These are phyloP conservation scores for Matsumurasca onukii DNA, from an alignment of 1,140 invertebrate genomes.

Conservation along the genomic window DNA sequence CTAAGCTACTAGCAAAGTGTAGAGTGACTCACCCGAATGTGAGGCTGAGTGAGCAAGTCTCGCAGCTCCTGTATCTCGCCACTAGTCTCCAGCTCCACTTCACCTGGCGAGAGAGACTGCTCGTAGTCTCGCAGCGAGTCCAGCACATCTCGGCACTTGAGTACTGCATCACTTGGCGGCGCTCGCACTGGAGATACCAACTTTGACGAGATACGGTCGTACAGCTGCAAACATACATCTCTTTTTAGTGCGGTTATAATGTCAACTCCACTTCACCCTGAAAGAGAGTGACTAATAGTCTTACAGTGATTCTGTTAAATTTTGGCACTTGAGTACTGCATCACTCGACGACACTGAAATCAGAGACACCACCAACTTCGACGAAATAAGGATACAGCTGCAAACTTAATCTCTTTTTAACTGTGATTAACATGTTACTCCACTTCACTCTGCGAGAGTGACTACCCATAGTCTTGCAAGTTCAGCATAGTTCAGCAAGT, in stretches of 20 bases:
- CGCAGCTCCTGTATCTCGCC: slow-evolving; percentile 70
- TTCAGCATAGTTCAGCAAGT: no score
- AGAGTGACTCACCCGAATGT: slow-evolving; percentile 86
- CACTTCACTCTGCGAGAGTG: no score
- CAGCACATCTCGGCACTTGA: slow-evolving; percentile 71
- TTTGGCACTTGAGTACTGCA: no score
- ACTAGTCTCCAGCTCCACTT: slow-evolving; percentile 50
- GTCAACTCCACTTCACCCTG: background rate
- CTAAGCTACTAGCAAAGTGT: no score
- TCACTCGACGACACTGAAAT: no score
- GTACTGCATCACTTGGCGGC: slow-evolving; percentile 76
- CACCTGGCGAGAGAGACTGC: slow-evolving; percentile 52
- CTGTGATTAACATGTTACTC: no score
- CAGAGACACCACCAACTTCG: no score
- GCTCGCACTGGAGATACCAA: slow-evolving; percentile 70
- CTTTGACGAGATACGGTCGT: slow-evolving; percentile 79
- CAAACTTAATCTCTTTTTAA: no score
- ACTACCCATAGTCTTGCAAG: no score
- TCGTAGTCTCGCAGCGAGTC: slow-evolving; percentile 63
- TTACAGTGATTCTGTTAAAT: no score
- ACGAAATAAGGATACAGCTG: no score
- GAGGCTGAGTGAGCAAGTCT: slow-evolving; percentile 74
- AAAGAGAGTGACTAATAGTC: background rate
- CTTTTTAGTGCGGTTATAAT: slow-evolving; percentile 28
- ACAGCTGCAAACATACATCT: slow-evolving; percentile 75